Conservation (phyloP, 2,113 vertebrate species). For the Brachyistius frenatus region DNA sequence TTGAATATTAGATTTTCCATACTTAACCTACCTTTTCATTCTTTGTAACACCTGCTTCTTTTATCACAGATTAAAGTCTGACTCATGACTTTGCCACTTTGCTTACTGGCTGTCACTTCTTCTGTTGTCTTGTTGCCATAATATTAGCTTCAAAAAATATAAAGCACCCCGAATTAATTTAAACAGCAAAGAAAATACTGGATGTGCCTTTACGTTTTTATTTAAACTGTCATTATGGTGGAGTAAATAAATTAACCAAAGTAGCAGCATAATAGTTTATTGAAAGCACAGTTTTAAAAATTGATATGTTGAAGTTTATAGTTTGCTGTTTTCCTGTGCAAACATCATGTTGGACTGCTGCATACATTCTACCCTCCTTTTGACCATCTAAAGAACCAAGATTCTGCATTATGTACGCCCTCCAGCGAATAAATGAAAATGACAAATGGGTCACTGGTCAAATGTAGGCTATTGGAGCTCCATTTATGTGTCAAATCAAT, state of each 20-base stretch:
- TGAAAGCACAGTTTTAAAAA: not conserved
- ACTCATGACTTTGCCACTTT: slow-evolving; percentile 21
- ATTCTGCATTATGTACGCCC: slow-evolving; percentile 4
- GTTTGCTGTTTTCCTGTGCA: not conserved
- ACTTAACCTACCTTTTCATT: not conserved
- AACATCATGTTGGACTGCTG: not conserved
- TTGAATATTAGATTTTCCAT: not conserved
- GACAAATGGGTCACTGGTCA: slow-evolving; percentile 66
- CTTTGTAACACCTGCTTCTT: slow-evolving; percentile 4
- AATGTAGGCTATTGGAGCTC: slow-evolving; percentile 55
- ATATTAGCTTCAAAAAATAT: slow-evolving; percentile 6
- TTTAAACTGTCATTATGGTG: not conserved
- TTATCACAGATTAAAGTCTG: slow-evolving; percentile 15
- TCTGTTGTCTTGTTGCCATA: not conserved
- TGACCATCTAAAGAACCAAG: not conserved
- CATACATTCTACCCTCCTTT: not conserved
- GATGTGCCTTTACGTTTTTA: not conserved
- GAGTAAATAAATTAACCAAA: not conserved
- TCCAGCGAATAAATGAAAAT: slow-evolving; percentile 43
- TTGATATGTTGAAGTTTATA: not conserved
- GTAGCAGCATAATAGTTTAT: not conserved
- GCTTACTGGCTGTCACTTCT: slow-evolving; percentile 10
- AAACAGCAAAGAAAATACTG: not conserved
- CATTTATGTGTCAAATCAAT: slow-evolving; percentile 74
- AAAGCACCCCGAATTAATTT: not conserved